phyloP scores from a whole-genome alignment of 2,113 vertebrate genomes.

The Lichenostomus cassidix region DNA sequence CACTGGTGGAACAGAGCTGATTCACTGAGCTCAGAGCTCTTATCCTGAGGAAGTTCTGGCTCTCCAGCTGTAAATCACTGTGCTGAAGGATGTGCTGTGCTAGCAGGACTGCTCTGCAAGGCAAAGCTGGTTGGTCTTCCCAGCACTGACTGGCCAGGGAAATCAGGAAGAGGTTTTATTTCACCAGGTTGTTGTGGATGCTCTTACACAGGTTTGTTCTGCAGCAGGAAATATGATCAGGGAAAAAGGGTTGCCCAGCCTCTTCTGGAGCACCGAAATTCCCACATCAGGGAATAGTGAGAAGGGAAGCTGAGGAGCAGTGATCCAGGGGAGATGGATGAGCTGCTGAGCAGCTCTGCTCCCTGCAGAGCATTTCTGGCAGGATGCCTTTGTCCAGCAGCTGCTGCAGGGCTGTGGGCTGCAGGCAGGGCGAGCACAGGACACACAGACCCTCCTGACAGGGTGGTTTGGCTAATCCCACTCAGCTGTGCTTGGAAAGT shows the following conservation, averaged over 20 bases:
- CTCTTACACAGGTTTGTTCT: not conserved
- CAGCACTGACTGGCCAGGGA: rapidly evolving
- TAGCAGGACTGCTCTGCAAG: not conserved
- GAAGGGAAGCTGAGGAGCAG: not conserved
- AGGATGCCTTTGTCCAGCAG: not conserved
- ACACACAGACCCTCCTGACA: not conserved
- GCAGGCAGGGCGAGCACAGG: rapidly evolving
- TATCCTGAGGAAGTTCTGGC: not conserved
- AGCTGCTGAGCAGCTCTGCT: not conserved
- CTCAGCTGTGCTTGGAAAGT: not conserved
- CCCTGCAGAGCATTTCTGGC: not conserved
- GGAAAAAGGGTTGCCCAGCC: not conserved
- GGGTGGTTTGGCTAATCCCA: not conserved
- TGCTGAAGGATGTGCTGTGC: not conserved
- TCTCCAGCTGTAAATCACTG: not conserved
- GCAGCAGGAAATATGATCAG: not conserved
- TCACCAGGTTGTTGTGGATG: not conserved
- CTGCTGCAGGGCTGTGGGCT: not conserved
- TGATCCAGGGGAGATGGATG: rapidly evolving
- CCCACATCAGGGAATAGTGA: not conserved
- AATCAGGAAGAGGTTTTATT: not conserved
- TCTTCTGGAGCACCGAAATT: not conserved
- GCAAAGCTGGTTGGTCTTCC: not conserved
- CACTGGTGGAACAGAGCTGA: not conserved
- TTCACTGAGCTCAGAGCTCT: not conserved